phyloP scores from a whole-genome alignment of 2,797 vertebrate species.

The Crypturellus tataupa region DNA sequence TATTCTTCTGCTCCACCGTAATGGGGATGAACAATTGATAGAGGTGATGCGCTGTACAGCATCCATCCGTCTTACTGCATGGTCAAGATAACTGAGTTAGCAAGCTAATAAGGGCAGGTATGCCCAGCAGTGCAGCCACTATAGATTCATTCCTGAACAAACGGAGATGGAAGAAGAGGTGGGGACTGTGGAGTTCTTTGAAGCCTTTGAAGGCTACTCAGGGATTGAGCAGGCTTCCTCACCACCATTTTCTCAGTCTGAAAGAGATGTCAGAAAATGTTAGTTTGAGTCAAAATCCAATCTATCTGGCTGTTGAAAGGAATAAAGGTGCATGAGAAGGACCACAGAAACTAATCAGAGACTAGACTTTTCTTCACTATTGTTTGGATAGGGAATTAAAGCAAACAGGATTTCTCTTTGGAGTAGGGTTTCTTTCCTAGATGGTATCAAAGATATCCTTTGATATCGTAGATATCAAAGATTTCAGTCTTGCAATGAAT shows the following conservation, averaged over 20 bases:
- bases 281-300: too few species aligned
- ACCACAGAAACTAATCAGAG: background rate
- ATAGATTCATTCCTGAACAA: background rate
- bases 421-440: background rate
- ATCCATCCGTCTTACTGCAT: constrained; percentile 37
- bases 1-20: constrained; percentile 37
- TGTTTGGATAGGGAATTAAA: background rate
- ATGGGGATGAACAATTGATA: constrained; percentile 28
- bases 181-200: background rate
- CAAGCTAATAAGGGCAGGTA: constrained; percentile 6
- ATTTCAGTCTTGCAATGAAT: background rate
- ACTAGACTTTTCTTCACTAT: background rate
- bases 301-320: too few species aligned
- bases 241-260: background rate
- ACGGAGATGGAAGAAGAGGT: background rate
- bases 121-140: background rate
- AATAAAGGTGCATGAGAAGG: too few species aligned
- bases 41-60: constrained; percentile 15
- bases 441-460: background rate
- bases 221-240: background rate
- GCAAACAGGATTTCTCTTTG: background rate
- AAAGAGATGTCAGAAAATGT: background rate
- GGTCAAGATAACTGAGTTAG: constrained; percentile 18
- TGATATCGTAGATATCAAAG: too few species aligned
- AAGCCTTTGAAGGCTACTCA: background rate